phyloP scores from a whole-genome alignment of 2,797 vertebrate genomes.

The Amblyraja radiata region DNA sequence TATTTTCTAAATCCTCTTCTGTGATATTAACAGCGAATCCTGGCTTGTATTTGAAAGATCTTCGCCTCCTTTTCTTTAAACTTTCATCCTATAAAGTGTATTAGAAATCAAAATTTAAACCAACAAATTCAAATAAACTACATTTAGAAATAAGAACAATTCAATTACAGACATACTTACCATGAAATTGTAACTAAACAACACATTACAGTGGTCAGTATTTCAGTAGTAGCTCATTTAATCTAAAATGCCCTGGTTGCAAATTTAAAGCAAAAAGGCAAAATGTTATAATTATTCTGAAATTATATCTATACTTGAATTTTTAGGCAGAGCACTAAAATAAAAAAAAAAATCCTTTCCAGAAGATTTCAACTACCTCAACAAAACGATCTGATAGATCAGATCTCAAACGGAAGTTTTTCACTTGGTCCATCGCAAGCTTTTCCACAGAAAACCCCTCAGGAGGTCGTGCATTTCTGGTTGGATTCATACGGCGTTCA shows the following conservation, averaged over 20 bases:
- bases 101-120: not conserved
- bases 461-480: conserved; percentile 80
- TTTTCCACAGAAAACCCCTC: conserved; percentile 85
- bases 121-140: not conserved
- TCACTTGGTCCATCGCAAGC: conserved; percentile 56
- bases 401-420: conserved; percentile 52
- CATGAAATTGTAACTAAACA: not conserved
- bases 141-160: not conserved
- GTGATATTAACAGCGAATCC: conserved; percentile 81
- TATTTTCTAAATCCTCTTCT: conserved; percentile 80
- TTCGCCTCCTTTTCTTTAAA: conserved; percentile 50
- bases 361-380: not conserved
- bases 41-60: conserved; percentile 51
- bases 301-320: not conserved
- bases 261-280: not conserved
- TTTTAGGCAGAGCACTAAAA: not conserved
- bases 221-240: not conserved
- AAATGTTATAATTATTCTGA: not conserved
- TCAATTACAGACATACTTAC: not conserved
- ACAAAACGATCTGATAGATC: conserved; percentile 48
- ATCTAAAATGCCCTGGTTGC: not conserved
- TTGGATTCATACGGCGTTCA: conserved; percentile 74
- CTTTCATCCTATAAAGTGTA: conserved; percentile 49
- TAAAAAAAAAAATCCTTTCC: not conserved
- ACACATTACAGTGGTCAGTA: too few relatives aligned